Base-by-base conservation (phyloP, 2,888 invertebrate species). In the Eulithis prunata region DNA sequence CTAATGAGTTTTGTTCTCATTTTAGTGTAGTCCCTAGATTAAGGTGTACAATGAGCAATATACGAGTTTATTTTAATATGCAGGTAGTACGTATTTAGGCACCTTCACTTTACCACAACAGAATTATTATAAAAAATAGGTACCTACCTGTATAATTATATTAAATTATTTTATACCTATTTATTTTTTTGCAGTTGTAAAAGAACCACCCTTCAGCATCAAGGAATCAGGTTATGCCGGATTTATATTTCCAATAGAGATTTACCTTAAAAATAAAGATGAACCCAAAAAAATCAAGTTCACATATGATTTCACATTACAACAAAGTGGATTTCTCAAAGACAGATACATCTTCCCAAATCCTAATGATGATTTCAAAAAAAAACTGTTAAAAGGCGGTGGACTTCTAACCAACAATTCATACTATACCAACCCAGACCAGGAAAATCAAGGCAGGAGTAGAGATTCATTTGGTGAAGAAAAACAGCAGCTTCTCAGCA, bases 221-320 rank as follows among this genome's bases (percentile, higher is more conserved):
- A 96, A 96, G 77, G 98, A 99, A 86, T 97, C 97, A n/a, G 99
- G 99, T 6, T 99, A 99, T 94, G 99, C 98, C 67, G 98, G 99
- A 43, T 99, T 99, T 86, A 94, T 95, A 56, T 94, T 99, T 67
- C 97, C 97, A 0, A 98, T 99, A 78, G 98, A 98, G 82, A 96
- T 99, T 74, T 96, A 97, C 86, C 94, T 98, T 73, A 97, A 96
- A 76, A 98, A 97, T 86, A 97, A 96, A 84, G 97, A 97, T 86
- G 98, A 98, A 82, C 98, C 98, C 10, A 97, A 97, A 85, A 97
- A 96, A 80, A 96, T 97, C 79, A 94, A 94, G 76, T 96, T 96
- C 85, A 94, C 94, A 61, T 99, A 99, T 93, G 98, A 99, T 88
- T 94, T 99, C 72, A 95, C 95, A 79, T 91, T 99, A 67, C 97